A percentile compares a stretch with the other conserved stretches of the same genome.
Evolutionary conservation across 2,888 invertebrate genomes (phyloP).

Genomic region (Nudaria mundana): DNA sequence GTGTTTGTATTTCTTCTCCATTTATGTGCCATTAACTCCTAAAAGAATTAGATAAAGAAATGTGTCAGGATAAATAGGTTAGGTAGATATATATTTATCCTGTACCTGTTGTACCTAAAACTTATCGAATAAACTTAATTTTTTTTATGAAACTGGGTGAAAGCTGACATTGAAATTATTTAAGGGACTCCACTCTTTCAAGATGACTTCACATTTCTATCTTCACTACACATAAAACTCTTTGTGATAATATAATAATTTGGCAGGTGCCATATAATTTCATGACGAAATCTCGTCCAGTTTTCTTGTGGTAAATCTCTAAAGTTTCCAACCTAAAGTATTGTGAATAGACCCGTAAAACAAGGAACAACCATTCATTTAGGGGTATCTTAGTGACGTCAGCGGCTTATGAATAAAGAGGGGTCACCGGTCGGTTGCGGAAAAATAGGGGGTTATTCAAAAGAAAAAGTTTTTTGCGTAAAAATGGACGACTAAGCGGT

Average conservation of each 20-base stretch:
- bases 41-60: no score
- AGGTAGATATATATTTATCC: no score
- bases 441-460: slow-evolving; percentile 72
- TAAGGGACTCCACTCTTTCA: no score
- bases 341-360: slow-evolving; percentile 79
- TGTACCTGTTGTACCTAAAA: no score
- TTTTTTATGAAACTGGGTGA: slow-evolving; percentile 16
- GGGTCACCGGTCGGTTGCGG: slow-evolving; percentile 63
- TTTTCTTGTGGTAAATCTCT: slow-evolving; percentile 64
- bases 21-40: no score
- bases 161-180: slow-evolving; percentile 18
- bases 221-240: slow-evolving; percentile 21
- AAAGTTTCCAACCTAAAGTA: slow-evolving; percentile 71
- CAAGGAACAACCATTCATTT: slow-evolving; percentile 80
- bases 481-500: slow-evolving; percentile 67
- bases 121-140: no score
- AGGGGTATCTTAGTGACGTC: slow-evolving; percentile 75
- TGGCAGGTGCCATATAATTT: slow-evolving; percentile 52
- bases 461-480: slow-evolving; percentile 70
- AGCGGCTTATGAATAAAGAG: slow-evolving; percentile 78
- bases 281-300: slow-evolving; percentile 50
- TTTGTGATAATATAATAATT: slow-evolving; percentile 48
- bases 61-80: no score
- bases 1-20: no score
- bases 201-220: slow-evolving; percentile 22